Percentiles rank a stretch among this genome's conserved stretches.
Evolutionary conservation across 2,113 vertebrate species (phyloP).

Genomic region (Tauraco erythrolophus): DNA sequence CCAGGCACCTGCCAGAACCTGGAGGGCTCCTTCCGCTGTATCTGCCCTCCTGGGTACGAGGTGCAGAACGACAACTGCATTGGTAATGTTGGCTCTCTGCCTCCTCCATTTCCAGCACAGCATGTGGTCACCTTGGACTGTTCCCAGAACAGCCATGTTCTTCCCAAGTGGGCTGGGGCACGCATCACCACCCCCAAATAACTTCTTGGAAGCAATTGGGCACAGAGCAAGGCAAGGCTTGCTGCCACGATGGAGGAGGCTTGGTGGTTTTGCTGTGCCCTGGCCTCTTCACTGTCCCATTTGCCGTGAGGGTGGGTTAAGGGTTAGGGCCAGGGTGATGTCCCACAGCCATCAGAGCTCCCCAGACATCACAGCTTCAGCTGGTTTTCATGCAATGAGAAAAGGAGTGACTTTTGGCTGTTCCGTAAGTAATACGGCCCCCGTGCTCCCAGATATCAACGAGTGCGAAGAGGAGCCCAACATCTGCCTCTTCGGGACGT

Average conservation of each 20-base stretch:
- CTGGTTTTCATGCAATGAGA: neutral
- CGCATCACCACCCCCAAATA: neutral
- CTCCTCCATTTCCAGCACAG: neutral
- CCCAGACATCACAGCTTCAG: neutral
- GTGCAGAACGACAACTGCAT: conserved; percentile 93
- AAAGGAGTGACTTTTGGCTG: neutral
- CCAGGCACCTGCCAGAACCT: conserved; percentile 95
- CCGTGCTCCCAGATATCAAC: conserved; percentile 83
- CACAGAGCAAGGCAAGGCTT: neutral
- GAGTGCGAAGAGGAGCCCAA: conserved; percentile 90
- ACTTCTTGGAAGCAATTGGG: neutral
- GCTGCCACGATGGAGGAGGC: rapidly evolving
- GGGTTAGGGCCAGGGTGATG: no score
- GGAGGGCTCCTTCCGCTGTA: conserved; percentile 93
- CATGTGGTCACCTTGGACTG: neutral
- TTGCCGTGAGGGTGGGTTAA: neutral
- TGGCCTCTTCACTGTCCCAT: neutral
- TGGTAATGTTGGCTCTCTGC: conserved; percentile 72
- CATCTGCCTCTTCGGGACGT: conserved; percentile 91
- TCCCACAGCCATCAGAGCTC: neutral
- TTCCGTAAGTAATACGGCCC: neutral
- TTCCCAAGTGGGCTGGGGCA: neutral
- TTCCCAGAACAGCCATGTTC: neutral
- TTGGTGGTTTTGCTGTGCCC: neutral
- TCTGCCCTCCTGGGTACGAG: conserved; percentile 90